phyloP scores from a whole-genome alignment of 2,888 invertebrate genomes.

The Cephus pulcher region DNA sequence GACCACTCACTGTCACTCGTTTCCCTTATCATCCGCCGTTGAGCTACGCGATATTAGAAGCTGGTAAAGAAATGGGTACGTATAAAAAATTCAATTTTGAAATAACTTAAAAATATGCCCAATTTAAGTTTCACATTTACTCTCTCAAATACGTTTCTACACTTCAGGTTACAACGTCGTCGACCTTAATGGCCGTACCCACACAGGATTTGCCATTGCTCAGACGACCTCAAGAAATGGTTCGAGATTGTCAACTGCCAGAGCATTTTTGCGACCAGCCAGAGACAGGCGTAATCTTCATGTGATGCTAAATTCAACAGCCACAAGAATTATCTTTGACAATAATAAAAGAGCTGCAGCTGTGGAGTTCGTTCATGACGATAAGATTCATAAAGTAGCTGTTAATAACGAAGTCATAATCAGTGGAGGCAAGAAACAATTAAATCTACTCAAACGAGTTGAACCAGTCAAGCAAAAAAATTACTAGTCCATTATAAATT shows the following conservation, averaged over 20 bases:
- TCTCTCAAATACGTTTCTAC: background rate
- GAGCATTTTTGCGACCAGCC: conserved; percentile 86
- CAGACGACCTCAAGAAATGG: conserved; percentile 90
- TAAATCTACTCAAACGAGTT: background rate
- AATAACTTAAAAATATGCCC: background rate
- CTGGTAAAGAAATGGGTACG: conserved; percentile 80
- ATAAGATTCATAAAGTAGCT: conserved; percentile 70
- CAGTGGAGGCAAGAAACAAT: conserved; percentile 64
- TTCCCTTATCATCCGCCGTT: conserved; percentile 90
- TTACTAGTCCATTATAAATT: background rate
- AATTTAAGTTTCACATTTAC: background rate
- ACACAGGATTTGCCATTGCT: conserved; percentile 88
- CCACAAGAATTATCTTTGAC: conserved; percentile 81
- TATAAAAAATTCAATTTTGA: background rate
- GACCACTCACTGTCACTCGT: conserved; percentile 81
- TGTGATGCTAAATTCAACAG: conserved; percentile 86
- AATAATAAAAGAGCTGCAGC: conserved; percentile 78
- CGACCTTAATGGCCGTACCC: conserved; percentile 85
- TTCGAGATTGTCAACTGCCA: conserved; percentile 83
- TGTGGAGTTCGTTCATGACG: conserved; percentile 76
- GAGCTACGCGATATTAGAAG: conserved; percentile 82
- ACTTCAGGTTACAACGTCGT: conserved; percentile 76
- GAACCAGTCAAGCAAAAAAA: background rate
- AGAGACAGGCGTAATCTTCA: conserved; percentile 82
- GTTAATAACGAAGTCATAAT: conserved; percentile 79